These are phyloP conservation scores for Apamea monoglypha DNA, from an alignment of 2,888 invertebrate genomes.

Conservation along the genomic window DNA sequence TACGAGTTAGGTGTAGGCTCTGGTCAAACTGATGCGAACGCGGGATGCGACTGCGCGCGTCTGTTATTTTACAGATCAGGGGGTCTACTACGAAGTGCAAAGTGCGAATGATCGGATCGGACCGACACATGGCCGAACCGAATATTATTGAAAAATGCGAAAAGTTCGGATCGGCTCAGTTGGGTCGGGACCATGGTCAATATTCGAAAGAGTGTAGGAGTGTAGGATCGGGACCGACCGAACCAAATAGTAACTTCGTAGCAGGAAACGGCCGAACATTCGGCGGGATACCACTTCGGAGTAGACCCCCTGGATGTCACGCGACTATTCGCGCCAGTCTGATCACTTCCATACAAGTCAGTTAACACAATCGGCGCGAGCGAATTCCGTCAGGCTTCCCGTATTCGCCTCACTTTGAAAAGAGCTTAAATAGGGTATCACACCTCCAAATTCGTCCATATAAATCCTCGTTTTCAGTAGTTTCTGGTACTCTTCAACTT, in stretches of 20 bases:
- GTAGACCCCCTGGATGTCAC: too few relatives aligned
- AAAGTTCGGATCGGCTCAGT: too few relatives aligned
- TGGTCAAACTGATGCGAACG: background rate
- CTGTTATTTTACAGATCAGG: background rate
- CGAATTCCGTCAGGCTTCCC: background rate
- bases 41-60: background rate
- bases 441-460: constrained; percentile 95
- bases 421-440: constrained; percentile 9
- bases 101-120: too few relatives aligned
- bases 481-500: constrained; percentile 97
- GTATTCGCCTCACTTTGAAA: background rate
- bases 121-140: too few relatives aligned
- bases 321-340: background rate
- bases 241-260: too few relatives aligned
- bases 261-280: too few relatives aligned
- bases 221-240: too few relatives aligned
- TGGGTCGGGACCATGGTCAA: too few relatives aligned
- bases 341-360: background rate
- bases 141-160: too few relatives aligned
- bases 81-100: too few relatives aligned
- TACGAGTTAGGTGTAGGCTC: background rate
- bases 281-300: too few relatives aligned
- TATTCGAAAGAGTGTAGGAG: too few relatives aligned
- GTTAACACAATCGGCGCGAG: background rate
- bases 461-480: constrained; percentile 95